Evolutionary conservation across 2,113 vertebrate genomes (phyloP).

Genomic region (Aspiorhynchus laticeps): DNA sequence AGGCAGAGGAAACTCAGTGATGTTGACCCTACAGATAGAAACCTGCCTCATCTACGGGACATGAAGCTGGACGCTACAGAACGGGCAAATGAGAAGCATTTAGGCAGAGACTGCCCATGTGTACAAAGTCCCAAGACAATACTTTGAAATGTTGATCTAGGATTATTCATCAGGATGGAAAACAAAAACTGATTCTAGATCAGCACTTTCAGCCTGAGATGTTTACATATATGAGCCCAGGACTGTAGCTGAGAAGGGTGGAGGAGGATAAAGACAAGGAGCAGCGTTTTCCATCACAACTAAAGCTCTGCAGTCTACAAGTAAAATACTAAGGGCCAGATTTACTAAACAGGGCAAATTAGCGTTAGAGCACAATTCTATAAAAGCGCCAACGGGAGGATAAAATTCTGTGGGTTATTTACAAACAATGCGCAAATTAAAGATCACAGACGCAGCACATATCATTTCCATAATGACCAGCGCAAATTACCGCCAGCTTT

Average conservation of each 20-base stretch:
- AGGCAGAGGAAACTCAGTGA: conserved; percentile 64
- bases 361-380: too few species aligned
- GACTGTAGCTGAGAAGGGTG: neutral
- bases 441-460: too few species aligned
- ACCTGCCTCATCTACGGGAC: conserved; percentile 43
- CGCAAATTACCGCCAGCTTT: too few species aligned
- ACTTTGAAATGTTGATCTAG: neutral
- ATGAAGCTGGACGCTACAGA: conserved; percentile 37
- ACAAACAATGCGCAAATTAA: too few species aligned
- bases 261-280: neutral
- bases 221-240: neutral
- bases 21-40: conserved; percentile 44
- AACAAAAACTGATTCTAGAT: conserved; percentile 7
- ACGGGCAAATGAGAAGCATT: conserved; percentile 49
- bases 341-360: too few species aligned
- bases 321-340: neutral
- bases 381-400: too few species aligned
- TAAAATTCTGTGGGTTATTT: too few species aligned
- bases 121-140: neutral
- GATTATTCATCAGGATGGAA: neutral
- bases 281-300: neutral
- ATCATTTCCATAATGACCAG: too few species aligned
- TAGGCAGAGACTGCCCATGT: conserved; percentile 6
- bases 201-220: neutral
- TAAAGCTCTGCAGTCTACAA: neutral